These are phyloP conservation scores for Apotomis betuletana DNA, from an alignment of 2,888 invertebrate species.

Conservation along the genomic window DNA sequence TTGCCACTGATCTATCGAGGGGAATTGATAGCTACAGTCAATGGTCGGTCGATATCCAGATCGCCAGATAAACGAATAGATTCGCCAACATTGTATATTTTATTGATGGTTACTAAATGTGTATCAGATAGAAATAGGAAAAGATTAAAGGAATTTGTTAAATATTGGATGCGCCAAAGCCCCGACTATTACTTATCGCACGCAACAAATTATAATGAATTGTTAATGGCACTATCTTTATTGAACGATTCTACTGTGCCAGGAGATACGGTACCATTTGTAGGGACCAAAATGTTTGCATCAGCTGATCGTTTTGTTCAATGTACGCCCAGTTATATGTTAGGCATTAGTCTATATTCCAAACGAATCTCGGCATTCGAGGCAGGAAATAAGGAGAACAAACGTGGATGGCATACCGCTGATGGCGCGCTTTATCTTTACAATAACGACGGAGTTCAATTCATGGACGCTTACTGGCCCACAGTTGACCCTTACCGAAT, in stretches of 20 bases:
- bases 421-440: slow-evolving; percentile 15
- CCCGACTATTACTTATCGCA: slow-evolving; percentile 4
- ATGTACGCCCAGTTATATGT: slow-evolving; percentile 19
- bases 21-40: slow-evolving; percentile 12
- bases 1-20: slow-evolving; percentile 13
- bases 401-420: slow-evolving; percentile 16
- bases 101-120: slow-evolving; percentile 4
- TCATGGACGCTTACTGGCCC: slow-evolving; percentile 13
- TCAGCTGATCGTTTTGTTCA: slow-evolving; percentile 21
- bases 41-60: slow-evolving; percentile 2
- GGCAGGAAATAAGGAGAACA: slow-evolving; percentile 11
- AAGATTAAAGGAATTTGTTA: slow-evolving; percentile 7
- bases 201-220: slow-evolving; percentile 8
- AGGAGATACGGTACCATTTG: slow-evolving; percentile 14
- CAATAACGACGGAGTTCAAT: slow-evolving; percentile 9
- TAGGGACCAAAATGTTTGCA: slow-evolving; percentile 4
- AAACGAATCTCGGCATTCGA: slow-evolving; percentile 11
- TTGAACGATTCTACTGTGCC: slow-evolving; percentile 3
- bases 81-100: background rate
- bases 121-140: background rate
- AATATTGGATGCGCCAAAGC: slow-evolving; percentile 5
- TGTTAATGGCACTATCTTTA: background rate
- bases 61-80: background rate
- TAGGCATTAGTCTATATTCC: slow-evolving; percentile 15
- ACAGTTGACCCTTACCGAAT: slow-evolving; percentile 17